Evolutionary conservation across 1,140 invertebrate species (phyloP).

Genomic region (Apis dorsata): DNA sequence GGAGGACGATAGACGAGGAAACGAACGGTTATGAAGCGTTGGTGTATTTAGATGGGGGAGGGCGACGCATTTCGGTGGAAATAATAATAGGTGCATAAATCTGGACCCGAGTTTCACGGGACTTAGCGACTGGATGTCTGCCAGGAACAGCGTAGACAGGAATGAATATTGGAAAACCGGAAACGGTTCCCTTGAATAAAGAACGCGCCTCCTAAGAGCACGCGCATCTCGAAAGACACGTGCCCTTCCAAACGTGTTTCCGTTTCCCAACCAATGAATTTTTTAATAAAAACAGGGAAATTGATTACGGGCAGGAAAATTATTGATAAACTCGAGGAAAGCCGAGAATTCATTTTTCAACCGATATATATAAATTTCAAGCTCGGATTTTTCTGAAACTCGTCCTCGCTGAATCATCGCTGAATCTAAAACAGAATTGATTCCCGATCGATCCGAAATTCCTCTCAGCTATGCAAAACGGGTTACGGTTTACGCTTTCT

Average conservation of each 20-base stretch:
- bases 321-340: too few relatives aligned
- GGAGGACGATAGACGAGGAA: slow-evolving; percentile 29
- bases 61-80: slow-evolving; percentile 54
- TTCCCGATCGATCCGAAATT: background rate
- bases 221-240: background rate
- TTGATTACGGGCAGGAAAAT: too few relatives aligned
- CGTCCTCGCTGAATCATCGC: too few relatives aligned
- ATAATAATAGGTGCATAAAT: slow-evolving; percentile 73
- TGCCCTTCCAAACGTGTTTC: background rate
- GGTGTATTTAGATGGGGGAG: slow-evolving; percentile 38
- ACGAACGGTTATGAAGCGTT: slow-evolving; percentile 45
- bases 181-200: slow-evolving; percentile 51
- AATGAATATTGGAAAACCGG: slow-evolving; percentile 32
- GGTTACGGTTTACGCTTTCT: background rate
- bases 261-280: background rate
- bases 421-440: too few relatives aligned
- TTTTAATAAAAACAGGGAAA: too few relatives aligned
- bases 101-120: slow-evolving; percentile 56
- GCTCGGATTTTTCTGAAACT: too few relatives aligned
- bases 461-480: background rate
- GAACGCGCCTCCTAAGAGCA: slow-evolving; percentile 23
- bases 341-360: too few relatives aligned
- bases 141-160: slow-evolving; percentile 60
- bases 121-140: slow-evolving; percentile 66
- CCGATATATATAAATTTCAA: too few relatives aligned